Conservation (phyloP, 2,113 vertebrate species). For the Beaufortia kweichowensis region DNA sequence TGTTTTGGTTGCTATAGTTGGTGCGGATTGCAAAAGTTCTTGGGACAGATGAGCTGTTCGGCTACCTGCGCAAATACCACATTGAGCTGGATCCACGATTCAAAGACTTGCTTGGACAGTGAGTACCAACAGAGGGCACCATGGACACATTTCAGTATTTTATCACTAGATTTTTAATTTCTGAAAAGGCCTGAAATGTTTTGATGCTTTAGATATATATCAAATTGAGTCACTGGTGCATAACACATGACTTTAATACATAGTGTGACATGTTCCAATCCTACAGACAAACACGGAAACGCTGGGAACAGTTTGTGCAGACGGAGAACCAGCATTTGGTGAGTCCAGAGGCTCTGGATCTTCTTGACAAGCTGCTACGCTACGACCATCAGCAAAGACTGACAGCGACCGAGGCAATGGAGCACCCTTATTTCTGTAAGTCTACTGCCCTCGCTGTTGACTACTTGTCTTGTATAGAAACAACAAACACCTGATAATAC, state of each 20-base stretch:
- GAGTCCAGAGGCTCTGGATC: constrained; percentile 91
- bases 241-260: too few species aligned
- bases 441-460: not conserved
- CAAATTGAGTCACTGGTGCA: too few species aligned
- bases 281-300: constrained; percentile 89
- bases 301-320: constrained; percentile 98
- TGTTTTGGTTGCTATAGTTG: constrained; percentile 78
- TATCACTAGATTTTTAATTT: not conserved
- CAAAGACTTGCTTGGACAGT: constrained; percentile 98
- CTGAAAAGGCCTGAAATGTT: not conserved
- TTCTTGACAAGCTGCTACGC: constrained; percentile 95
- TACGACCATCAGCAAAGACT: constrained; percentile 98
- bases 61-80: constrained; percentile 97
- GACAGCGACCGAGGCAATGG: constrained; percentile 95
- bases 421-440: constrained; percentile 97
- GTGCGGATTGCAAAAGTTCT: constrained; percentile 97
- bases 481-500: not conserved
- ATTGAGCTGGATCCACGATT: constrained; percentile 97
- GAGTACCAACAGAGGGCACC: constrained; percentile 69
- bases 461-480: not conserved
- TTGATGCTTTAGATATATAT: too few species aligned
- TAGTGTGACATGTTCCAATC: not conserved
- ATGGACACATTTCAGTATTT: not conserved
- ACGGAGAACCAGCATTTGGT: constrained; percentile 96
- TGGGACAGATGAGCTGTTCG: constrained; percentile 94